Evolutionary conservation across 2,888 invertebrate genomes (phyloP), one percentile per base, ranked within the genome.

Genomic region (Tillus elongatus): DNA sequence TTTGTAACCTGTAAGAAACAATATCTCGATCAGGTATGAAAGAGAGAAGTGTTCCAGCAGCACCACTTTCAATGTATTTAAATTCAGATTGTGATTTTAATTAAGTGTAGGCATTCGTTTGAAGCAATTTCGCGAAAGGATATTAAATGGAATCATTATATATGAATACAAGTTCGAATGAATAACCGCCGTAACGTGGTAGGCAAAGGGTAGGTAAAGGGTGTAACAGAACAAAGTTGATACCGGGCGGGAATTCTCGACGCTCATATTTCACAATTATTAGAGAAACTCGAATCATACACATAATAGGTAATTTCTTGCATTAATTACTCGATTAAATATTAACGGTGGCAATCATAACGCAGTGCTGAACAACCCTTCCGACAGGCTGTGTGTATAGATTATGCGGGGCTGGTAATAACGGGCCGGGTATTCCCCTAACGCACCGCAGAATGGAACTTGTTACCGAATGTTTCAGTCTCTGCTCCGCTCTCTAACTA

Each of bases 271-370:
- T 65, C 64, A 64, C 64, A 64, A 65, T 66, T 63, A 66, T 63
- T 61, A 60, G 59, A 59, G 63, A 60, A 58, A 60, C 61, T 63
- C 63, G 63, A 66, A 66, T 66, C 64, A 64, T 65, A 64, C 63
- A 61, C 63, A 67, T 67, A 67, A 67, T 66, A 66, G 67, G 66
- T 66, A 67, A 67, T 67, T 67, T 67, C 67, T 67, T 67, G 67
- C 66, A 67, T 66, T 67, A 67, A 67, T 67, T 67, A 67, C 64
- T 64, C 61, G 63, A 62, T 67, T 64, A 67, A 67, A 63, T 65
- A 67, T 67, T 67, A 60, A 67, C 61, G 58, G 53, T 62, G 60
- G 66, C 66, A 67, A 67, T 67, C 67, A 67, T 67, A 65, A 64
- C 64, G 62, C 56, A 61, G 57, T 54, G 57, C 56, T 55, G 58